A percentile compares a stretch with the other conserved stretches of the same genome.
Conservation (phyloP, 2,113 vertebrate species). For the Spea bombifrons region DNA sequence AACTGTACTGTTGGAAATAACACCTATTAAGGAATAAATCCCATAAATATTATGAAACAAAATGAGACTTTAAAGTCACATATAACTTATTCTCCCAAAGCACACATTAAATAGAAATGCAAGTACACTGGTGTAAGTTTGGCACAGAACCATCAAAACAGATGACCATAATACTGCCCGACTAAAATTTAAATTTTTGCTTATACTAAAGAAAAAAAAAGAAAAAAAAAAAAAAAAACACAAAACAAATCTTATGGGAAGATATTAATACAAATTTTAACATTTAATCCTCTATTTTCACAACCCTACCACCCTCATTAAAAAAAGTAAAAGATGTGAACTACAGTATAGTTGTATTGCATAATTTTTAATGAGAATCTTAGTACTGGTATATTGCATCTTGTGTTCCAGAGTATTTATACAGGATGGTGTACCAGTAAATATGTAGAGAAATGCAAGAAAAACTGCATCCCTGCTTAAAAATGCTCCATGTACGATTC, state of each 20-base stretch:
- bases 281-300: too few species aligned
- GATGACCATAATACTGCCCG: slow-evolving; percentile 61
- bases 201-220: neutral
- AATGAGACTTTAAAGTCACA: slow-evolving; percentile 77
- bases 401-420: slow-evolving; percentile 8
- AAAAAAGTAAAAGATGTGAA: neutral
- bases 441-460: neutral
- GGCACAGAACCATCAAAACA: slow-evolving; percentile 69
- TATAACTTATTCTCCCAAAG: slow-evolving; percentile 87
- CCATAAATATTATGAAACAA: too few species aligned
- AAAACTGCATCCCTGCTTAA: neutral
- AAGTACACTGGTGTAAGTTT: slow-evolving; percentile 77
- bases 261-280: neutral
- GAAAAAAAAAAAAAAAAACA: neutral
- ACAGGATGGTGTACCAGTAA: slow-evolving; percentile 10
- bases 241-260: neutral
- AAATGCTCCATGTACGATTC: neutral
- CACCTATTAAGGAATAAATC: too few species aligned
- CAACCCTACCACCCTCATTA: neutral
- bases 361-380: neutral
- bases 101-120: slow-evolving; percentile 90
- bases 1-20: too few species aligned
- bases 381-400: slow-evolving; percentile 20
- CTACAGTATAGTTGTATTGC: neutral
- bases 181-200: slow-evolving; percentile 53